Base-by-base conservation (phyloP, 2,113 vertebrate genomes). In the Acanthisitta chloris region DNA sequence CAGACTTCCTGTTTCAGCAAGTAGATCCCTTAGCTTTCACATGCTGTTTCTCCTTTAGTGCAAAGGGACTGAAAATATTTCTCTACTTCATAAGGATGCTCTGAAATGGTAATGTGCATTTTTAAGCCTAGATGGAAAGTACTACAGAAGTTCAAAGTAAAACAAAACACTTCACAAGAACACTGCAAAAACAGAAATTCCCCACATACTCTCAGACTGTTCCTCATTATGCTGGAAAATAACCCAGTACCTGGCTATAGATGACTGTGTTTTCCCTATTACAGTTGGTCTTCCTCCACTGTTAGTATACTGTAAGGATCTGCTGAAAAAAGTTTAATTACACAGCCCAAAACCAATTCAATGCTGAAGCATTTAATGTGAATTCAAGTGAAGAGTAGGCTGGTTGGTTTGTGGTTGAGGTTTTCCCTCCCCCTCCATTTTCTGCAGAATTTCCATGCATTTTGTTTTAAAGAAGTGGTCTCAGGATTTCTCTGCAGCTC, bases 1-100 rank as follows among this genome's bases (percentile, higher is more conserved):
- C 81, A 87, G 89, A 55, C 83, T 94, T 94, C 70, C 36, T 12
- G 16, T 89, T 92, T 65, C 73, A 88, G 81, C 62, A 88, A 69
- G 46, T 10, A 31, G 31, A 57, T 42, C 62, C 10, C 34, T 87
- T 23, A 18, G 82, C 15, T 88, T 92, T 54, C 71, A 94, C 33
- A 38, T 1, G 1, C 58, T 14, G 7, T 9, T 70, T 54, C 85
- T 88, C 36, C 43, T 87, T 51, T 25, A 66, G 26, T 51, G 48
- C 31, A 43, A 57, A 66, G 26, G 64, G 15, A 64, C 45, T 2
- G 1, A 48, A 21, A 83, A 57, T 16, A 12, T 31, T 69, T 52
- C 73, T 29, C 10, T 33, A 77, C 54, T 77, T 77, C 12, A 9
- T 26, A 46, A 58, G 17, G 42, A 49, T 20, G 17, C 34, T 73